A percentile compares a stretch with the other conserved stretches of the same genome.
Conservation (phyloP, 2,797 vertebrate genomes). For the Mionectes olivaceus region DNA sequence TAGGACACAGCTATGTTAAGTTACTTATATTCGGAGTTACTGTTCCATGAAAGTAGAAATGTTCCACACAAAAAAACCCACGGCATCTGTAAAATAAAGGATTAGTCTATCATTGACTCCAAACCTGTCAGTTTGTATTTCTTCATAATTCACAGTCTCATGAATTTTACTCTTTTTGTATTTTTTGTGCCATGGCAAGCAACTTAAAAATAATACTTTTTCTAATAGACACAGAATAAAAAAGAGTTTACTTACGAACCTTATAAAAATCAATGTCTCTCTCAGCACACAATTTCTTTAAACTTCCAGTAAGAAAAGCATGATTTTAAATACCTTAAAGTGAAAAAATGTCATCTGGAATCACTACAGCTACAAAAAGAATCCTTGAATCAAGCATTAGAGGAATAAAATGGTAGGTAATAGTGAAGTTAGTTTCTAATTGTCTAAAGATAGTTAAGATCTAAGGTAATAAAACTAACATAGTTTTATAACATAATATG, state of each 20-base stretch:
- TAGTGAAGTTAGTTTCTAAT: background rate
- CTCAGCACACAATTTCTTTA: background rate
- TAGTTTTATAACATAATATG: background rate
- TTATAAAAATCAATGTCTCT: background rate
- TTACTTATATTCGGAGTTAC: background rate
- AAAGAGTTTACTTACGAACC: background rate
- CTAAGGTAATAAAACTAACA: background rate
- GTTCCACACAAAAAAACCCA: background rate
- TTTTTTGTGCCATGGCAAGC: background rate
- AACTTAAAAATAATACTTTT: background rate
- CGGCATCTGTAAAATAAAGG: background rate
- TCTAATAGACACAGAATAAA: background rate
- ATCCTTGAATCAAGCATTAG: background rate
- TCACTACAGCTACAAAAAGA: background rate
- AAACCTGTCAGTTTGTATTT: background rate
- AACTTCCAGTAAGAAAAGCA: background rate
- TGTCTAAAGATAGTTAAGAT: background rate
- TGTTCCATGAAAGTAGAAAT: conserved; percentile 15
- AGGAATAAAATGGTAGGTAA: background rate
- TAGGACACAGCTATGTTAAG: background rate
- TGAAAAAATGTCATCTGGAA: background rate
- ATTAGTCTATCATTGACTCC: background rate
- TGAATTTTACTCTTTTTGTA: background rate
- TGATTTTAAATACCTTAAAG: background rate
- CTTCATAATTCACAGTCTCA: background rate